phyloP scores from a whole-genome alignment of 2,888 invertebrate genomes.

The Orchesella flavescens region DNA sequence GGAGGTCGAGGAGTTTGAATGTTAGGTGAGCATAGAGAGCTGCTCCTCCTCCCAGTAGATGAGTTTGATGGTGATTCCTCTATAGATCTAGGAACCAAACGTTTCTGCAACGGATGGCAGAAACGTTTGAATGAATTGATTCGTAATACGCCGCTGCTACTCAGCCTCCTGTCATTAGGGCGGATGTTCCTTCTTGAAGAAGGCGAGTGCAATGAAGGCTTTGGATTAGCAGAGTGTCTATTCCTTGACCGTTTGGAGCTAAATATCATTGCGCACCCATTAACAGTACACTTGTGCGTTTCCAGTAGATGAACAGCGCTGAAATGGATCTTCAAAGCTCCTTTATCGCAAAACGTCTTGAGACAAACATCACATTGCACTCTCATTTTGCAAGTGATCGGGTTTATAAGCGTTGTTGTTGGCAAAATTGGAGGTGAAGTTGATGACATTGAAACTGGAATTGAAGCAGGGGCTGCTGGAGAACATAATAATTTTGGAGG shows the following conservation, averaged over 20 bases:
- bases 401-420: slow-evolving; percentile 92
- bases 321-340: slow-evolving; percentile 98
- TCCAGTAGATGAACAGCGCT: slow-evolving; percentile 98
- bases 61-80: slow-evolving; percentile 35
- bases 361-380: slow-evolving; percentile 99
- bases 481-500: background rate
- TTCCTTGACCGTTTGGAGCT: slow-evolving; percentile 96
- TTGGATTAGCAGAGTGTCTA: slow-evolving; percentile 97
- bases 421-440: slow-evolving; percentile 83
- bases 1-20: slow-evolving; percentile 36
- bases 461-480: slow-evolving; percentile 13
- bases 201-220: slow-evolving; percentile 97
- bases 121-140: slow-evolving; percentile 6
- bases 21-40: slow-evolving; percentile 16
- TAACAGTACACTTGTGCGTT: slow-evolving; percentile 99
- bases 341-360: slow-evolving; percentile 99
- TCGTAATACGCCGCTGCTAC: background rate
- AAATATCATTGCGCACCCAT: slow-evolving; percentile 99
- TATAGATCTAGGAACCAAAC: slow-evolving; percentile 24
- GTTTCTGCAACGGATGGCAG: slow-evolving; percentile 16
- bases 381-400: slow-evolving; percentile 94
- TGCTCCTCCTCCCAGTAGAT: background rate
- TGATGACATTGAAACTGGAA: slow-evolving; percentile 74
- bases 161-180: slow-evolving; percentile 90
- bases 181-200: slow-evolving; percentile 94